Conservation (phyloP, 2,113 vertebrate genomes). For the Dinomys branickii region DNA sequence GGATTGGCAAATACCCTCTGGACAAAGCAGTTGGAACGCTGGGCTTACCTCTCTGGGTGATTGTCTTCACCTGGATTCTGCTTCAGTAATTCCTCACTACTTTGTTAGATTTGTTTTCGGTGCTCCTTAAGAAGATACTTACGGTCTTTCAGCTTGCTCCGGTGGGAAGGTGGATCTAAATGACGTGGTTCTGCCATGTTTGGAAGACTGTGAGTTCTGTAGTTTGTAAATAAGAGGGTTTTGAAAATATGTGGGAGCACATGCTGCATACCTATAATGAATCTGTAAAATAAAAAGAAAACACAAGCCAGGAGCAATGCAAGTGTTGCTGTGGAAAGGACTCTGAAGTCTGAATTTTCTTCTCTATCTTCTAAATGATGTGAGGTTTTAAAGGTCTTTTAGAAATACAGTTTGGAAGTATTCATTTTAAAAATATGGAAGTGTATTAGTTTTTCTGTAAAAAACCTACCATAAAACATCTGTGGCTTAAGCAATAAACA, state of each 20-base stretch:
- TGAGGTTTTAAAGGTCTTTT: background rate
- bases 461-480: background rate
- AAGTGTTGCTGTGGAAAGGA: background rate
- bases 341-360: background rate
- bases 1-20: background rate
- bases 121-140: background rate
- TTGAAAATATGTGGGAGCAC: background rate
- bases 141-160: background rate
- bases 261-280: background rate
- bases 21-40: background rate
- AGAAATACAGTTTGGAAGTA: background rate
- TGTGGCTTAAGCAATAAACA: background rate
- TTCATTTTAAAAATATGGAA: background rate
- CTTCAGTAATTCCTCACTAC: background rate
- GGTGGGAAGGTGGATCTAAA: background rate
- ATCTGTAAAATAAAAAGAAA: background rate
- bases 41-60: background rate
- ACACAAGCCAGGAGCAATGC: background rate
- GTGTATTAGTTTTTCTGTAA: background rate
- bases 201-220: background rate
- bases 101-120: background rate
- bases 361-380: background rate
- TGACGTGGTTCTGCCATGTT: background rate
- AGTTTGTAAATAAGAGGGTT: background rate
- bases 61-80: background rate